Base-by-base conservation (phyloP, 2,888 invertebrate species). In the Melinopterus prodromus region DNA sequence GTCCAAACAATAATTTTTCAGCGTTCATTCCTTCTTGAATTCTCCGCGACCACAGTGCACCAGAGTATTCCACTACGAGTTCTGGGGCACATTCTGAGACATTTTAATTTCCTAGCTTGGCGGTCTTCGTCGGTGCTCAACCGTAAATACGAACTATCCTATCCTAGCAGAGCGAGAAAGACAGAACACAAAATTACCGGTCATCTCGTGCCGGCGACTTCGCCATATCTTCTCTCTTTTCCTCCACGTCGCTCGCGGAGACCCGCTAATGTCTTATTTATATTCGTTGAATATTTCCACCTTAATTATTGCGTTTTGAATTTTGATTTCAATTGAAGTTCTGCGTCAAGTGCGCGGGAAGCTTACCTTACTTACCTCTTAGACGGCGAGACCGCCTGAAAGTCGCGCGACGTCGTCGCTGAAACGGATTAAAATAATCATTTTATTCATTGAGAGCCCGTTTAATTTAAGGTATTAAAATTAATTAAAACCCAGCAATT, bases 311-410 rank as follows among this genome's bases (percentile, higher is more conserved):
- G 85, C 86, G 84, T 85, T 87, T 86, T 86, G 86, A 86, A 87
- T 87, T 86, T 86, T 86, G 86, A 86, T 87, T 86, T 85, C 85
- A 85, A 86, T 86, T 86, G 85, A 86, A 86, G 84, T 86, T 86
- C 84, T 82, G 53, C 53, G 53, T 53, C 53, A 53, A 53, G 53
- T 53, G 53, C 12, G 7, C 53, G 12, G 5, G 53, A 12, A 53
- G 53, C 26, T 26, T 53, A 53, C 9, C 53, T 53, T 53, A 53
- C 53, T 53, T 84, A 53, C 36, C 78, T 16, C 53, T 16, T 53
- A 53, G 53, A 53, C 53, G 53, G 53, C 12, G 53, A 12, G 16
- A 16, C 6, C 78, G 72, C n/a, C 74, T 14, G 75, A 75, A 37
- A 12, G 16, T 36, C 78, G 37, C n/a, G 35, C 78, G 78, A 15